These are phyloP conservation scores for Heliocidaris erythrogramma DNA, from an alignment of 35 echinoderm and acorn worm species.

Conservation along the genomic window DNA sequence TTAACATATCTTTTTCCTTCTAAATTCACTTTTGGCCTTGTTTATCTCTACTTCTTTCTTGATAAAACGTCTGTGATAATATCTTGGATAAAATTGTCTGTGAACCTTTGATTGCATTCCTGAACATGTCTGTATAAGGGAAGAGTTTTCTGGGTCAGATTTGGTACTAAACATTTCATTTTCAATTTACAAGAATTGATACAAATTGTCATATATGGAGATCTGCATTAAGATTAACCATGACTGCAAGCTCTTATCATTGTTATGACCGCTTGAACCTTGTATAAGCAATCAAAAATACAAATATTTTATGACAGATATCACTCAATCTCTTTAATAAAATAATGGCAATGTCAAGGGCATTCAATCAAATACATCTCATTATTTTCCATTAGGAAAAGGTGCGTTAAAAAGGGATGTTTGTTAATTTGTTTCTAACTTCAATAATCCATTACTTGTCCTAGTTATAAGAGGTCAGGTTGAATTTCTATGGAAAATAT, in stretches of 20 bases:
- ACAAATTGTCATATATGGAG: background rate
- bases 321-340: background rate
- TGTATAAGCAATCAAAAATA: no score
- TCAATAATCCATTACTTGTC: background rate
- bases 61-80: background rate
- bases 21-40: no score
- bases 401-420: background rate
- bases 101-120: background rate
- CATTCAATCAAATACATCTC: background rate
- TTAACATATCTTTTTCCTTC: no score
- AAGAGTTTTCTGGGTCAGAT: background rate
- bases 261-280: background rate
- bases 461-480: background rate
- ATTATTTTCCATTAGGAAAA: background rate
- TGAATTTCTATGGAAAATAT: background rate
- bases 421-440: background rate
- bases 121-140: background rate
- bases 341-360: background rate
- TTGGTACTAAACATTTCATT: background rate
- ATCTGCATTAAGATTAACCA: background rate
- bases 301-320: background rate
- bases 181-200: background rate
- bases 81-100: background rate
- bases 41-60: no score
- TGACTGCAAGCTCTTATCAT: background rate